Conservation (phyloP, 1,140 invertebrate genomes). For the Pachypeltis micranthus region DNA sequence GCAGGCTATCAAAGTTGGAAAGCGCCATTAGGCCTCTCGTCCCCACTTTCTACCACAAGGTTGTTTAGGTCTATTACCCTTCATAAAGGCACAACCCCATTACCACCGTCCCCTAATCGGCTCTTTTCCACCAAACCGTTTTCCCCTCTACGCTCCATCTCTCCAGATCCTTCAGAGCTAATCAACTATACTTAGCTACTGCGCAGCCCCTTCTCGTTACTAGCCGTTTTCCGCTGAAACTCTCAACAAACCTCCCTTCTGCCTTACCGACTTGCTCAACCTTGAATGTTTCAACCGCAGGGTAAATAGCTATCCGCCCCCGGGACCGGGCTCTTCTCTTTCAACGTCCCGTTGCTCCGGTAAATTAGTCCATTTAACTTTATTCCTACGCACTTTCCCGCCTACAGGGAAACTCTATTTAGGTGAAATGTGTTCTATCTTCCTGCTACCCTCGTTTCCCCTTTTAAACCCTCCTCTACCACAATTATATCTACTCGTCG, state of each 20-base stretch:
- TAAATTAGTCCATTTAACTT: conserved; percentile 3
- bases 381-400: neutral
- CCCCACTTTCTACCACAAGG: no score
- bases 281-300: conserved; percentile 2
- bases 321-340: neutral
- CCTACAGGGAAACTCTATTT: no score
- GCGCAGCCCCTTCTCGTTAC: neutral
- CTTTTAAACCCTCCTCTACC: no score
- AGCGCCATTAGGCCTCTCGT: conserved; percentile 7
- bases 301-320: neutral
- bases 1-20: neutral
- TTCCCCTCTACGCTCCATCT: no score
- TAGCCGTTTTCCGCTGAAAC: neutral
- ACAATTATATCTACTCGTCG: no score
- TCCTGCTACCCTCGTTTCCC: no score
- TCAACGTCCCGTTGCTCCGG: neutral
- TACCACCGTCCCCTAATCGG: conserved; percentile 2
- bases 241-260: no score
- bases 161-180: neutral
- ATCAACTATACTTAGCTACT: conserved; percentile 8
- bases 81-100: conserved; percentile 5
- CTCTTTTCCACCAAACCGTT: conserved; percentile 6
- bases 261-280: conserved; percentile 2
- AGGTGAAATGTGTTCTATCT: no score
- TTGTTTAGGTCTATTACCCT: conserved; percentile 9